These are phyloP conservation scores for Oxyteleia sp. DNA, from an alignment of 2,888 invertebrate species.

Conservation along the genomic window DNA sequence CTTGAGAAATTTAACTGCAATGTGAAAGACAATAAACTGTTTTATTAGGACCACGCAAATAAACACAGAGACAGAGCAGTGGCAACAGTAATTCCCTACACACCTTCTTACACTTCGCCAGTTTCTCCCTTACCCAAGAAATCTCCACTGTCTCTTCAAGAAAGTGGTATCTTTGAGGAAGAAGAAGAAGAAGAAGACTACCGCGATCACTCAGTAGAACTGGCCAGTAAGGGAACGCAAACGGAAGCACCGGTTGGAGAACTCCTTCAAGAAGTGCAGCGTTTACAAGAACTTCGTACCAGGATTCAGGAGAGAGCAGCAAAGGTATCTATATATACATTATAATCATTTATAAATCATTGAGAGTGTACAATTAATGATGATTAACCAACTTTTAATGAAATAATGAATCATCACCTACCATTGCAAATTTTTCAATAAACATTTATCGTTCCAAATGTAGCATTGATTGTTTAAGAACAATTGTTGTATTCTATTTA, in stretches of 20 bases:
- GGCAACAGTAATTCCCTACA: conserved; percentile 84
- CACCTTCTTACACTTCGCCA: conserved; percentile 76
- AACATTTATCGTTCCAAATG: no score
- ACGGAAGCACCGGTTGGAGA: conserved; percentile 83
- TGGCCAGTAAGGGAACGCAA: conserved; percentile 81
- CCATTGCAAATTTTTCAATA: no score
- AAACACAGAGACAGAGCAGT: conserved; percentile 82
- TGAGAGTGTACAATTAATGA: no score
- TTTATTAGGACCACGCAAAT: conserved; percentile 79
- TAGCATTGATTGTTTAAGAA: no score
- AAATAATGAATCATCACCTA: no score
- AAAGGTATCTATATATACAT: no score
- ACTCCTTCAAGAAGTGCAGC: conserved; percentile 83
- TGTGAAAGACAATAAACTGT: no score
- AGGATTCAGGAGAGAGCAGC: conserved; percentile 83
- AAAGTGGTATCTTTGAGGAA: conserved; percentile 92
- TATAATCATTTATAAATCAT: no score
- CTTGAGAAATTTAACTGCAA: no score
- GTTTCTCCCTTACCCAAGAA: conserved; percentile 80
- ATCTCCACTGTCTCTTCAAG: conserved; percentile 88
- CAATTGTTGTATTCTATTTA: no score
- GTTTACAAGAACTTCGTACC: conserved; percentile 82
- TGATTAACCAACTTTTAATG: no score
- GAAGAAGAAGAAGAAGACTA: conserved; percentile 86
- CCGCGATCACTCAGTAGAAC: conserved; percentile 83